Conservation (phyloP, 2,888 invertebrate species). For the Drosophila multiciliata region DNA sequence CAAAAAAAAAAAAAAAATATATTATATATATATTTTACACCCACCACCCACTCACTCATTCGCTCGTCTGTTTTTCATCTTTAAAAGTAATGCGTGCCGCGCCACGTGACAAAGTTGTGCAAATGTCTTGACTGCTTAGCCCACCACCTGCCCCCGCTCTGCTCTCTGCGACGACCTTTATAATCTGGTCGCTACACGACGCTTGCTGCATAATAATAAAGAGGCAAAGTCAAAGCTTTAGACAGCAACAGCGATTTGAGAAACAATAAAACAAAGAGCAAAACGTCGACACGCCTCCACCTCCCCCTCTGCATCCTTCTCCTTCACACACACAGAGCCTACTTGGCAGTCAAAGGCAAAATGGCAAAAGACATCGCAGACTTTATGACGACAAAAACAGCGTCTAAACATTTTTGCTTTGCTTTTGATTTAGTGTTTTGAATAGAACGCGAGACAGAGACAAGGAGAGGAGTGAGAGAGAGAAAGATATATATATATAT, state of each 20-base stretch:
- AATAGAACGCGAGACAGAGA: not conserved
- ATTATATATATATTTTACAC: constrained; percentile 4
- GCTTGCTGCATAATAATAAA: constrained; percentile 65
- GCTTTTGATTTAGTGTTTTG: constrained; percentile 29
- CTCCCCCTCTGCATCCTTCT: not conserved
- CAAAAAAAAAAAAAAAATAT: constrained; percentile 18
- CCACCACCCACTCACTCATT: not conserved
- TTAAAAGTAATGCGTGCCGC: constrained; percentile 53
- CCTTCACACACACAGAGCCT: constrained; percentile 19
- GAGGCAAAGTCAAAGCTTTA: constrained; percentile 53
- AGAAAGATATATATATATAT: not conserved
- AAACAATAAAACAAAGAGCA: constrained; percentile 66
- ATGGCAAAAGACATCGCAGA: constrained; percentile 49
- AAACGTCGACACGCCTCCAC: constrained; percentile 7
- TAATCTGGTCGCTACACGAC: constrained; percentile 62
- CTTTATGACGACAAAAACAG: constrained; percentile 47
- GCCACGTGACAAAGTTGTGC: constrained; percentile 66
- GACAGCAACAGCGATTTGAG: constrained; percentile 59
- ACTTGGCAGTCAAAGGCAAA: constrained; percentile 30
- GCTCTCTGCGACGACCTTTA: constrained; percentile 45
- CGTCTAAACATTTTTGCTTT: constrained; percentile 50
- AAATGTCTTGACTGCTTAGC: constrained; percentile 43
- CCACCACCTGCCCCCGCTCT: not conserved
- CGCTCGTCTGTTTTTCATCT: constrained; percentile 38
- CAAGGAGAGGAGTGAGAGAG: not conserved